Percentiles rank a stretch among this genome's conserved stretches.
Conservation (phyloP, 2,797 vertebrate genomes). For the Carcharodon carcharias region DNA sequence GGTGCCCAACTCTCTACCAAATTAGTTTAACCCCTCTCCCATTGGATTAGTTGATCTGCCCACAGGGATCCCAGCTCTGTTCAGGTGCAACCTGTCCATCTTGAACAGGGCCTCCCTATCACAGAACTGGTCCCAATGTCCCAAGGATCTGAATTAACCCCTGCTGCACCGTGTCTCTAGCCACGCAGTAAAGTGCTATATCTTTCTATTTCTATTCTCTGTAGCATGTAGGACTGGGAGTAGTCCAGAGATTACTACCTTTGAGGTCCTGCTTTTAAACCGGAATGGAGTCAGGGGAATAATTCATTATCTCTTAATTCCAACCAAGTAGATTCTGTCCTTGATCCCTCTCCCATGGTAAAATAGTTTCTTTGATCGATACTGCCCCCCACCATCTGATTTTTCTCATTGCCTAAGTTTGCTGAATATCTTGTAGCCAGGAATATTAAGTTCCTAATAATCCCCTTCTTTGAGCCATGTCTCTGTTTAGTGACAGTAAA, state of each 20-base stretch:
- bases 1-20: no score
- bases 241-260: background rate
- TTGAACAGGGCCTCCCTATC: background rate
- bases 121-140: background rate
- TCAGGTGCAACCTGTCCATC: background rate
- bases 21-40: no score
- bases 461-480: background rate
- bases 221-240: background rate
- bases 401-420: background rate
- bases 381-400: background rate
- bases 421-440: background rate
- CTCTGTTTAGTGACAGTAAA: background rate
- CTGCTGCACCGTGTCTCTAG: background rate
- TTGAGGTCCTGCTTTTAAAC: no score
- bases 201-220: background rate
- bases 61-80: background rate
- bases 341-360: background rate
- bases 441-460: background rate
- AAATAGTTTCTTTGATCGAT: background rate
- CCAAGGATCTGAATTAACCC: background rate
- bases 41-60: background rate
- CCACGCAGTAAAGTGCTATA: background rate
- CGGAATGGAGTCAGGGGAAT: background rate
- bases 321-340: background rate
- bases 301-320: background rate